Evolutionary conservation across 2,888 invertebrate species (phyloP).

Genomic region (Lamellibrachia satsuma): DNA sequence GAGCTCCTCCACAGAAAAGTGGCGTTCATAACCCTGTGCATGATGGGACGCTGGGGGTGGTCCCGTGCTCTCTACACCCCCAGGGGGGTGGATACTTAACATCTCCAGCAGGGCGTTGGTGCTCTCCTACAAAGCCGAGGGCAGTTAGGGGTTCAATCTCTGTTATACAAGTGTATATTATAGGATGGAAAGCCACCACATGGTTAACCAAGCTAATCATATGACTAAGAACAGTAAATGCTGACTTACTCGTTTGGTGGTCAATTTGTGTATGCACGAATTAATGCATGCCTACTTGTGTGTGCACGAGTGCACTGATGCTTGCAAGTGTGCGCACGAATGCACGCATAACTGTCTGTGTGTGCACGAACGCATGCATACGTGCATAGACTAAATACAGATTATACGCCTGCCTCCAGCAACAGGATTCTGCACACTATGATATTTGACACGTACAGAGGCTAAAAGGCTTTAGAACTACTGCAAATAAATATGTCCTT

Average conservation of each 20-base stretch:
- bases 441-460: no score
- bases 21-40: slow-evolving; percentile 48
- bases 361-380: no score
- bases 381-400: no score
- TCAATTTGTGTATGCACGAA: background rate
- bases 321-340: background rate
- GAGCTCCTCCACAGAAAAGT: slow-evolving; percentile 58
- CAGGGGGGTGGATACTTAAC: slow-evolving; percentile 48
- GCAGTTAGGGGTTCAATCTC: background rate
- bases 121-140: slow-evolving; percentile 42
- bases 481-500: no score
- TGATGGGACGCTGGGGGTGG: background rate
- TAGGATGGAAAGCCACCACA: background rate
- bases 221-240: background rate
- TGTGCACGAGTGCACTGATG: no score
- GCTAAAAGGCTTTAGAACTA: no score
- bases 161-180: background rate
- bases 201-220: background rate
- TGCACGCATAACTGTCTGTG: no score
- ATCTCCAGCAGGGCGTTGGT: slow-evolving; percentile 54
- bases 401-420: no score
- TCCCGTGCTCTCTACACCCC: slow-evolving; percentile 20
- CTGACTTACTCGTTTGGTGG: no score
- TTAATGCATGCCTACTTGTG: background rate
- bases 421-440: no score